Conservation (phyloP, 37 sponge, comb jelly and placozoan species). For the Beroe ovata region DNA sequence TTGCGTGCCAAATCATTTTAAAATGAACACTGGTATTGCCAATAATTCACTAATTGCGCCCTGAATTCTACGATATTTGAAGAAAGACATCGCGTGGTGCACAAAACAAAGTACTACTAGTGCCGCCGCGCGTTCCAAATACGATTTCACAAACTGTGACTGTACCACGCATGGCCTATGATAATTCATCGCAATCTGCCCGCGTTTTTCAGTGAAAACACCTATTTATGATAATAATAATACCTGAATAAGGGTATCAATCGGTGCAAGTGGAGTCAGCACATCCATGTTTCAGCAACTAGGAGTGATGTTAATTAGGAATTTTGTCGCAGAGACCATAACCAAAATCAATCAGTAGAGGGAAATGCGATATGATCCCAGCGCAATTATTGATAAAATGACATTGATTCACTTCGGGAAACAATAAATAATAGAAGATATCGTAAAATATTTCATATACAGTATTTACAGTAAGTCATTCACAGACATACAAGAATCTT, state of each 20-base stretch:
- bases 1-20: not conserved
- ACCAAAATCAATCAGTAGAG: no score
- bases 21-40: not conserved
- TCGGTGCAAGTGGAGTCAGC: conserved; percentile 6
- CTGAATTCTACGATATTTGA: not conserved
- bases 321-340: no score
- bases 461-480: not conserved
- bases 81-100: not conserved
- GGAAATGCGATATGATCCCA: no score
- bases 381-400: no score
- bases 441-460: not conserved
- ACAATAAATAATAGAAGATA: no score
- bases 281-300: no score
- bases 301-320: no score
- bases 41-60: not conserved
- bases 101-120: not conserved
- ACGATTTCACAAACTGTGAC: not conserved
- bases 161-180: not conserved
- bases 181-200: no score
- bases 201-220: no score
- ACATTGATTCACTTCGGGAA: no score
- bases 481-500: no score
- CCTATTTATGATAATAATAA: not conserved
- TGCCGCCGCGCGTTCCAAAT: not conserved
- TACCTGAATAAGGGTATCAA: conserved; percentile 35